phyloP scores from a whole-genome alignment of 2,113 vertebrate genomes.

The Stigmatopora argus region DNA sequence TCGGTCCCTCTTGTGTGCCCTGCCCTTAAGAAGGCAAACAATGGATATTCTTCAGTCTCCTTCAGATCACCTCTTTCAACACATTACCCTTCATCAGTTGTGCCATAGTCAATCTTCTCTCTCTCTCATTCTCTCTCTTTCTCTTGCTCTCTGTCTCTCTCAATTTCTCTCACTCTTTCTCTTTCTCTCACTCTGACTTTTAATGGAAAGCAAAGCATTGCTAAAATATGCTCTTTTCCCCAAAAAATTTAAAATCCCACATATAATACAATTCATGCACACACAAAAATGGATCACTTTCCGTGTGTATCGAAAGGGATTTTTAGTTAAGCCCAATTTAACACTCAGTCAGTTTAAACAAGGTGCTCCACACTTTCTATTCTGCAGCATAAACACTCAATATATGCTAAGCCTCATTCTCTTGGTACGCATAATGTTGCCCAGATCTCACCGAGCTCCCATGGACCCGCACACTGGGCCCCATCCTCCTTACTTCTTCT shows the following conservation, averaged over 20 bases:
- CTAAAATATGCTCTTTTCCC: neutral
- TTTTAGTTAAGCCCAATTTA: conserved; percentile 69
- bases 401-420: conserved; percentile 74
- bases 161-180: conserved; percentile 19
- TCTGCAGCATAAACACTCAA: conserved; percentile 71
- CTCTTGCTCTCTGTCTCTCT: conserved; percentile 13
- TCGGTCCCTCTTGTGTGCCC: conserved; percentile 65
- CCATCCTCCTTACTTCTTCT: conserved; percentile 57
- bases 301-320: conserved; percentile 63
- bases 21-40: conserved; percentile 75
- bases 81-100: conserved; percentile 61
- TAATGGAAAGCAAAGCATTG: conserved; percentile 22
- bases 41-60: conserved; percentile 71
- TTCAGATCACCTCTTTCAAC: conserved; percentile 67
- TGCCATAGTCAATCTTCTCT: conserved; percentile 9
- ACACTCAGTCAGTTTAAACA: conserved; percentile 66
- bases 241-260: neutral
- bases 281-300: conserved; percentile 36
- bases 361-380: conserved; percentile 69
- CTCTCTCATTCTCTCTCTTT: conserved; percentile 27
- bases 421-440: conserved; percentile 68
- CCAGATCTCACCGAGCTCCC: conserved; percentile 54
- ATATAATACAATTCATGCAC: conserved; percentile 28
- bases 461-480: conserved; percentile 55
- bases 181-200: conserved; percentile 19